Base-by-base conservation (phyloP, 2,797 vertebrate species). In the Nannoperca australis region DNA sequence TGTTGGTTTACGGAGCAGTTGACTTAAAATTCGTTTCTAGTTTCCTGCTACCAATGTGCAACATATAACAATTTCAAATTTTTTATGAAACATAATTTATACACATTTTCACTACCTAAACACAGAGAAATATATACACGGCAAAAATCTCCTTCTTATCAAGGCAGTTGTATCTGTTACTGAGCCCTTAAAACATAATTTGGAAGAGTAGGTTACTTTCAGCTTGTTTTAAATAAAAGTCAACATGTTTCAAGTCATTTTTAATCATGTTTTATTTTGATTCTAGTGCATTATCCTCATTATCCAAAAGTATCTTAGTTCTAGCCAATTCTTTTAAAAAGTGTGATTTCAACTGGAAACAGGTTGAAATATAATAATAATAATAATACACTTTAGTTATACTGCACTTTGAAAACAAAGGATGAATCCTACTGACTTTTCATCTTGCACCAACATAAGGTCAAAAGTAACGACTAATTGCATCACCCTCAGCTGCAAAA, bases 1-100 rank as follows among this genome's bases (percentile, higher is more conserved):
- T 67, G 58, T 8, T 36, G 1, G 13, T 5, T 61, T 51, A 38
- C 36, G 38, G 0, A 75, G 71, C 50, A 74, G 40, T 20, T 42
- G 42, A 55, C 38, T 66, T 54, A 50, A 63, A 71, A 18, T 58
- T 49, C 18, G 22, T 76, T 60, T 49, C 11, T 13, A 27, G 22
- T 63, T 65, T 70, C 45, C 49, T 0, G 38, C 4, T 17, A 45
- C n/a, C 49, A 14, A 40, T 42, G 40, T 0, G 11, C 4, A 1
- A 44, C 40, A 54, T 47, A 17, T 27, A 63, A n/a, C 9, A 53
- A 36, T 78, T 54, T 17, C 9, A 40, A 15, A 34, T 30, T 54
- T 45, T 11, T 54, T 44, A 10, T 24, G 20, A 42, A 32, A 8
- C 24, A 50, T 47, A 20, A 15, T 56, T 63, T 34, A 56, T 32